These are phyloP conservation scores for Automeris io DNA, from an alignment of 2,888 invertebrate species.

Conservation along the genomic window DNA sequence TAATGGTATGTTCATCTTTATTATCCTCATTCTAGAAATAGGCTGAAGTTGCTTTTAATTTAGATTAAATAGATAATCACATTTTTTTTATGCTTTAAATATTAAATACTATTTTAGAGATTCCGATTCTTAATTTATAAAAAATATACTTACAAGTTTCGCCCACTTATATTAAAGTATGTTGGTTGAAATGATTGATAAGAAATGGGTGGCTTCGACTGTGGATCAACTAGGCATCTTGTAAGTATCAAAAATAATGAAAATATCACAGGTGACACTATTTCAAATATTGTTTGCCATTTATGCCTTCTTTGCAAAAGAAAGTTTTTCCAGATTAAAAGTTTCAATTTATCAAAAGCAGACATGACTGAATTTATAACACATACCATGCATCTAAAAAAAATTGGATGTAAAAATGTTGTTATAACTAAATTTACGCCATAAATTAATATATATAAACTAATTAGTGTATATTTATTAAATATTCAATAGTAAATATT, in stretches of 20 bases:
- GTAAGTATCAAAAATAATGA: constrained; percentile 83
- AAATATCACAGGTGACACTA: constrained; percentile 83
- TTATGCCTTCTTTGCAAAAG: constrained; percentile 85
- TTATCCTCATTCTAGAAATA: too few relatives aligned
- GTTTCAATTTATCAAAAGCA: constrained; percentile 77
- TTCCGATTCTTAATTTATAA: too few relatives aligned
- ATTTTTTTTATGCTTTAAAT: too few relatives aligned
- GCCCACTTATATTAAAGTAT: constrained; percentile 56
- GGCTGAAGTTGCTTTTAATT: too few relatives aligned
- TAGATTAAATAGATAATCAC: too few relatives aligned
- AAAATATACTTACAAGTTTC: constrained; percentile 16
- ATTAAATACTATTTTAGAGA: too few relatives aligned
- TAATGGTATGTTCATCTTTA: too few relatives aligned
- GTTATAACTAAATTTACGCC: too few relatives aligned
- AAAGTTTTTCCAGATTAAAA: constrained; percentile 91
- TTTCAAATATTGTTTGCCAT: constrained; percentile 83
- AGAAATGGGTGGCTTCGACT: constrained; percentile 51
- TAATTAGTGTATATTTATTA: too few relatives aligned
- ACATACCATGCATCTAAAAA: background rate
- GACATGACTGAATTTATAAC: constrained; percentile 37
- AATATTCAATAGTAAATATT: too few relatives aligned
- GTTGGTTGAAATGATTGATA: constrained; percentile 60
- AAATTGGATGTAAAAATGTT: too few relatives aligned
- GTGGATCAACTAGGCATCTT: constrained; percentile 81
- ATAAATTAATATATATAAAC: too few relatives aligned